Evolutionary conservation across 92 coral and sea anemone genomes (phyloP), one percentile per base, ranked within the genome.

Genomic region (Palythoa grandis): DNA sequence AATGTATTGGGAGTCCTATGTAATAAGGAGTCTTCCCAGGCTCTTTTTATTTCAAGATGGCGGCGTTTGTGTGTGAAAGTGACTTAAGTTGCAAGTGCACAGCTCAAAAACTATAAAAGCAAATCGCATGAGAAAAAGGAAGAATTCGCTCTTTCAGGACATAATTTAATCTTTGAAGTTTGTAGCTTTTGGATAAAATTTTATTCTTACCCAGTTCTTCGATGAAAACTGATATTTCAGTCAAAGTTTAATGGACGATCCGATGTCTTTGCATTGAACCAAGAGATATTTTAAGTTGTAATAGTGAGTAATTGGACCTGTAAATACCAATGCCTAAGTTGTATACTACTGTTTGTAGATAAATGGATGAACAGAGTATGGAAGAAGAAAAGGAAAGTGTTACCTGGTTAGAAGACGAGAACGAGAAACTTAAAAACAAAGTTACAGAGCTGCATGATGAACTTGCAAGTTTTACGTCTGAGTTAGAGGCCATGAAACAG

Each of bases 401-500:
- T 61, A n/a, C 52, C 72, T 47, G 82, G 83, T 39, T 68, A 19
- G 25, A 57, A 22, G 65, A 67, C 37, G 91, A 71, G 29, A 50
- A 72, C 66, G 35, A 82, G 15, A 52, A 65, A 29, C 56, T 90
- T 63, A 57, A 88, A 80, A 85, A 95, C 69, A 75, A 87, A 69
- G 87, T 90, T 20, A 70, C 77, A 14, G 90, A 72, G 63, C 80
- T 96, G 84, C 84, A 50, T n/a, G 7, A 86, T 25, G 92, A 96
- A 79, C 60, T 93, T 43, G 87, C 74, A 52, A 82, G 75, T 15
- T 75, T 94, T 16, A 88, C 87, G 15, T 77, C 85, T 37, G 94
- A 97, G 76, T 82, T 95, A 6, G 92, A 93, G 63, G 68, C 90
- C 9, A 76, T 85, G 71, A 89, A 92, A 58, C 93, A 95, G 87